Conservation (phyloP, 2,888 invertebrate species). For the Elmis aenea region DNA sequence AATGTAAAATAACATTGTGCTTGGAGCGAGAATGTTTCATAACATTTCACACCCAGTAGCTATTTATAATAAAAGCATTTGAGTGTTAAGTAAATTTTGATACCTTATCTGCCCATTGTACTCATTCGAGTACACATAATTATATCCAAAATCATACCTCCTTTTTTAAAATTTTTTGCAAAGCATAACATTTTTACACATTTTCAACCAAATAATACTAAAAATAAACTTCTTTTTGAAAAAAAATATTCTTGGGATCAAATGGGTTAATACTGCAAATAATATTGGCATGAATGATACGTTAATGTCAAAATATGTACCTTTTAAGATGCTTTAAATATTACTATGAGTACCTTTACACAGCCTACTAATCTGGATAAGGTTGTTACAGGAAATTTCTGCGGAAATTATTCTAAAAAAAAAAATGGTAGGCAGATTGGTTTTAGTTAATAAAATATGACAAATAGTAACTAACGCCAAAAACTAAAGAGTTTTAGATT, state of each 20-base stretch:
- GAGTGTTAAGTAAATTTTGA: background rate
- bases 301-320: too few relatives aligned
- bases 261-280: constrained; percentile 1
- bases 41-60: background rate
- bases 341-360: too few relatives aligned
- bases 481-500: too few relatives aligned
- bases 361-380: too few relatives aligned
- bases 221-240: background rate
- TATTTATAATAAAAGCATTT: background rate
- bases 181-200: background rate
- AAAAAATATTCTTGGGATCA: background rate
- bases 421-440: too few relatives aligned
- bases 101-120: background rate
- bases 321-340: too few relatives aligned
- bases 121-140: background rate
- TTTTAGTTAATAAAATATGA: too few relatives aligned
- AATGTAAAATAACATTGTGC: constrained; percentile 9
- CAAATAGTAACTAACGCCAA: too few relatives aligned
- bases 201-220: background rate
- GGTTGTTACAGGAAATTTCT: too few relatives aligned
- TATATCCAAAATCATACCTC: background rate
- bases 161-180: background rate
- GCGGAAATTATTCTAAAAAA: too few relatives aligned
- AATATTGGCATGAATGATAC: too few relatives aligned
- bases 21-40: constrained; percentile 6